These are phyloP conservation scores for Cordilura impudica DNA, from an alignment of 2,888 invertebrate genomes.

Conservation along the genomic window DNA sequence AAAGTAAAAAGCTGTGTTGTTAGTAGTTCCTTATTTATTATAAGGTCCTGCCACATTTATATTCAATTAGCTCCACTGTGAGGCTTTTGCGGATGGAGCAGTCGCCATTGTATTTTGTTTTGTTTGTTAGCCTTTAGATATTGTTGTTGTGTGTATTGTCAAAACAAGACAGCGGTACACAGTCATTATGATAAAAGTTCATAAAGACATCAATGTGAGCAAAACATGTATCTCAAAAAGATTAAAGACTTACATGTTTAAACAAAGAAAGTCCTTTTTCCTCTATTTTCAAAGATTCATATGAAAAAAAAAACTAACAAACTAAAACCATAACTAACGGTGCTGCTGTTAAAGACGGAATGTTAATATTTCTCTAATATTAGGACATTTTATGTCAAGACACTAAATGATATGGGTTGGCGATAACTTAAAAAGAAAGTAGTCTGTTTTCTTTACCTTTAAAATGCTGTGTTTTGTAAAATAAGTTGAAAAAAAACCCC, in stretches of 20 bases:
- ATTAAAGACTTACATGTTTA: not conserved
- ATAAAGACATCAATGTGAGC: slow-evolving; percentile 9
- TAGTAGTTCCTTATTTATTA: too few relatives aligned
- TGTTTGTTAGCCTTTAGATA: too few relatives aligned
- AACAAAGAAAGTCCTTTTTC: not conserved
- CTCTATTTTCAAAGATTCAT: not conserved
- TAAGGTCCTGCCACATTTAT: too few relatives aligned
- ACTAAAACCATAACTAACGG: not conserved
- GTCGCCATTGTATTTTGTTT: too few relatives aligned
- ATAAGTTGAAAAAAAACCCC: too few relatives aligned
- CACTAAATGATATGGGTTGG: not conserved
- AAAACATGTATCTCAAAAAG: not conserved
- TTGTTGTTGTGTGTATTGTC: too few relatives aligned
- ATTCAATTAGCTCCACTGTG: too few relatives aligned
- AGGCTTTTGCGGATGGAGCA: too few relatives aligned
- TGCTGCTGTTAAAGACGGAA: not conserved
- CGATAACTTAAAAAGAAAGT: not conserved
- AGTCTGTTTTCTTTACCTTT: too few relatives aligned
- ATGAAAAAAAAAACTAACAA: not conserved
- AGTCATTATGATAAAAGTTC: not conserved
- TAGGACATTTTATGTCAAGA: not conserved
- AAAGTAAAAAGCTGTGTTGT: too few relatives aligned
- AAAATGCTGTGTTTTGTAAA: too few relatives aligned
- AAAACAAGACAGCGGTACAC: not conserved
- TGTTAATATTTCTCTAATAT: not conserved